These are phyloP conservation scores for Lontra canadensis DNA, from an alignment of 2,113 vertebrate genomes.

Conservation along the genomic window DNA sequence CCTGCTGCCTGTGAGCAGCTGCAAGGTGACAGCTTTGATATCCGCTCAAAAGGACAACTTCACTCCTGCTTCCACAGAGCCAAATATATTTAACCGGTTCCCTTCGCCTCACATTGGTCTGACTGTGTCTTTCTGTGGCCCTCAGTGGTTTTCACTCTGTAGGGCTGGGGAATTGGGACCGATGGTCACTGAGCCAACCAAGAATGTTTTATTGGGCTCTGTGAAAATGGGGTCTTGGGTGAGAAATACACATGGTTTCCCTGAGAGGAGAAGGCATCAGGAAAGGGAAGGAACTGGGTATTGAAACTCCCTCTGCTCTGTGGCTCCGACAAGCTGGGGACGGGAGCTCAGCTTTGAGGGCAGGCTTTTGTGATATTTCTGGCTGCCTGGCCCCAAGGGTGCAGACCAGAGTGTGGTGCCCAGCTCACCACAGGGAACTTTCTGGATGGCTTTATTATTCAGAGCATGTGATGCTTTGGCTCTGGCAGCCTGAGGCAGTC, in stretches of 20 bases:
- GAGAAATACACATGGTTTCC: not conserved
- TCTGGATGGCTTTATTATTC: slow-evolving; percentile 31
- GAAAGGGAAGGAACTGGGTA: not conserved
- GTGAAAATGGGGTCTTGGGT: not conserved
- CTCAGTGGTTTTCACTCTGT: not conserved
- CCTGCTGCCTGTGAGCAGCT: not conserved
- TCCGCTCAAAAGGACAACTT: not conserved
- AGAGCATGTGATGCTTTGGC: not conserved
- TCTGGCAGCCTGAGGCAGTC: not conserved
- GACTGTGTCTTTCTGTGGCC: not conserved
- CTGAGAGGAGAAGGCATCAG: not conserved
- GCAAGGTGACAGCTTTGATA: not conserved
- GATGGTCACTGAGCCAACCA: not conserved
- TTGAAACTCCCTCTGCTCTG: not conserved
- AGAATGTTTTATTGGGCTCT: not conserved
- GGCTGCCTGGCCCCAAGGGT: not conserved
- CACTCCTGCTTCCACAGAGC: not conserved
- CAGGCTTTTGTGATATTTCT: slow-evolving; percentile 21
- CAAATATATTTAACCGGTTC: not conserved
- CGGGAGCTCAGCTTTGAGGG: not conserved
- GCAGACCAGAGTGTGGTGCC: not conserved
- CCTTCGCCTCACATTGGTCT: not conserved
- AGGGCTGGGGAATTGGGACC: not conserved
- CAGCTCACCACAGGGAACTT: not conserved
- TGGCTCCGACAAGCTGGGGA: not conserved